A percentile compares a stretch with the other conserved stretches of the same genome.
phyloP scores from a whole-genome alignment of 2,888 invertebrate genomes.

The Ischnura elegans region DNA sequence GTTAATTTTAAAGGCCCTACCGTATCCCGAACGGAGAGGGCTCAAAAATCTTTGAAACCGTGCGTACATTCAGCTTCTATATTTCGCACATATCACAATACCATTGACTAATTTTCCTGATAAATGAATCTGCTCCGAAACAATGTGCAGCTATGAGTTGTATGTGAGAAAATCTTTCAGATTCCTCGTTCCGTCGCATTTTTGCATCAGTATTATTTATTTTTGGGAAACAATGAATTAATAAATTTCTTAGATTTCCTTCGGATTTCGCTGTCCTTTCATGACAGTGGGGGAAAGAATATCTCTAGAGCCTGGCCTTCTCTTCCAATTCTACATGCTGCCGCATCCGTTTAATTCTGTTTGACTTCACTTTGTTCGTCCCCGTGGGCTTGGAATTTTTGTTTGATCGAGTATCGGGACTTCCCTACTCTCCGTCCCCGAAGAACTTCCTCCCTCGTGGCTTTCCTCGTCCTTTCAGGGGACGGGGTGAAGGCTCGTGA shows the following conservation, averaged over 20 bases:
- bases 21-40: too few species aligned
- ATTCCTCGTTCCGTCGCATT: neutral
- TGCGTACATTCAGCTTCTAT: too few species aligned
- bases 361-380: neutral
- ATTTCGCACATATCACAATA: neutral
- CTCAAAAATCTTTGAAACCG: too few species aligned
- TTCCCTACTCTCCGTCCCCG: neutral
- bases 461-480: neutral
- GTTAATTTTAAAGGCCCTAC: too few species aligned
- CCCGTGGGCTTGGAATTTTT: neutral
- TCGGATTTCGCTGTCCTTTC: neutral
- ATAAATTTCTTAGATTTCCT: neutral
- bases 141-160: neutral
- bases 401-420: conserved; percentile 21
- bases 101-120: neutral
- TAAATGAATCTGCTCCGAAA: neutral
- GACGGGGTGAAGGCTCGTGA: neutral
- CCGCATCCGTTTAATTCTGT: neutral
- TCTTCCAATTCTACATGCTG: neutral
- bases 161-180: neutral
- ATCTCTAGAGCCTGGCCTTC: neutral
- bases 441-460: conserved; percentile 15
- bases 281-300: neutral
- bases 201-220: neutral
- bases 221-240: too few species aligned